Percentiles rank a stretch among this genome's conserved stretches.
These are phyloP conservation scores for Enoplolaimus lenunculus DNA, from an alignment of 2,888 invertebrate genomes.

Conservation along the genomic window DNA sequence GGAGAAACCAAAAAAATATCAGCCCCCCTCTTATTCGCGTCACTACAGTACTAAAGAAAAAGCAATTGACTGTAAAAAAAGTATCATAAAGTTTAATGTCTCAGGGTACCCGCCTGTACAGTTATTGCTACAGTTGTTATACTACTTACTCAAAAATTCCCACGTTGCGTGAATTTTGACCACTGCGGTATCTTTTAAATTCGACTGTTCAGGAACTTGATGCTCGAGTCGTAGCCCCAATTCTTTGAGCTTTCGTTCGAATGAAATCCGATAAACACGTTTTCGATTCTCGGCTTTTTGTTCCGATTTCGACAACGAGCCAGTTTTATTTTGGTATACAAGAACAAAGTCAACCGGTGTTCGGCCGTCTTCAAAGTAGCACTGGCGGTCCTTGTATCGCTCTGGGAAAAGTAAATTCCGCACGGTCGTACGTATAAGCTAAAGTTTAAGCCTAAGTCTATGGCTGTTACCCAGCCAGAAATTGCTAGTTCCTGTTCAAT, in stretches of 20 bases:
- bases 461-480: no score
- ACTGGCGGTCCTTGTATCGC: neutral
- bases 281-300: neutral
- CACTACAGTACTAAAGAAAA: no score
- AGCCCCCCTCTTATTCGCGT: no score
- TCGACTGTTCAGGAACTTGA: slow-evolving; percentile 15
- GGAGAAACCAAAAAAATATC: no score
- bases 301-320: neutral
- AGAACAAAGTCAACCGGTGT: slow-evolving; percentile 11
- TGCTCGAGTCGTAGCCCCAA: slow-evolving; percentile 22
- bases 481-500: no score
- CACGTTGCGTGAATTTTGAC: slow-evolving; percentile 20
- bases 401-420: no score
- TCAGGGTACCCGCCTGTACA: no score
- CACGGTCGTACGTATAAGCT: no score
- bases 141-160: slow-evolving; percentile 13
- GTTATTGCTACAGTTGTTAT: no score
- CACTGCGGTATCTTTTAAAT: slow-evolving; percentile 16
- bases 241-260: slow-evolving; percentile 19
- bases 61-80: no score
- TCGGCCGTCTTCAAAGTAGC: slow-evolving; percentile 4
- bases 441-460: no score
- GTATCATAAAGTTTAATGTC: no score
- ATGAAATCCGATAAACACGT: slow-evolving; percentile 18
- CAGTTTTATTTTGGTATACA: neutral